phyloP scores from a whole-genome alignment of 2,797 vertebrate genomes.

The Molothrus aeneus region DNA sequence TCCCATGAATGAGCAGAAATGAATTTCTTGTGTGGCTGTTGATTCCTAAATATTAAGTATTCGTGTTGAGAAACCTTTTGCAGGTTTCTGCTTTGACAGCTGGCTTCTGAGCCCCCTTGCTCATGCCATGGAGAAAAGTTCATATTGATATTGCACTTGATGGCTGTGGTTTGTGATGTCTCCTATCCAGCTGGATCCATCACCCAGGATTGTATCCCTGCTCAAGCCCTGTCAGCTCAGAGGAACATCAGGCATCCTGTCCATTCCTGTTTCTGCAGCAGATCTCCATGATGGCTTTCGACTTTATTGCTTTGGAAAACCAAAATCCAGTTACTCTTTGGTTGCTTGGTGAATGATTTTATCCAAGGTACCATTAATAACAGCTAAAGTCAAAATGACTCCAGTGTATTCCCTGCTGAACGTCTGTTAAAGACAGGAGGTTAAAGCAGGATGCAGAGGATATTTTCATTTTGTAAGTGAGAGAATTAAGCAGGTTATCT shows the following conservation, averaged over 20 bases:
- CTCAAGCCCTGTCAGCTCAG: not conserved
- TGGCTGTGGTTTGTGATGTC: not conserved
- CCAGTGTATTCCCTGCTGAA: not conserved
- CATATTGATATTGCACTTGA: not conserved
- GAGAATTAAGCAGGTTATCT: conserved; percentile 18
- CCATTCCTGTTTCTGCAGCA: not conserved
- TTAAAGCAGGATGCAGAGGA: conserved; percentile 5
- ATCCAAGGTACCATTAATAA: conserved; percentile 3
- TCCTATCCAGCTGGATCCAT: not conserved
- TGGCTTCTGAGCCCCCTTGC: not conserved
- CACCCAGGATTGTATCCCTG: not conserved
- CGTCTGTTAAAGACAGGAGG: not conserved
- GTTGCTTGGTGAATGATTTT: conserved; percentile 19
- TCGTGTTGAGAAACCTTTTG: not conserved
- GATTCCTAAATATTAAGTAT: not conserved
- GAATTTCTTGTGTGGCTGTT: not conserved
- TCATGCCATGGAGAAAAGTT: not conserved
- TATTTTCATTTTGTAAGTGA: conserved; percentile 5
- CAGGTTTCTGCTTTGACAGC: not conserved
- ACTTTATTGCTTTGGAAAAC: not conserved
- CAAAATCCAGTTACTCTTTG: conserved; percentile 17
- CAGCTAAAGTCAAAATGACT: conserved; percentile 16
- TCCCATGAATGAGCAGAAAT: not conserved
- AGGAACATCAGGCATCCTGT: not conserved
- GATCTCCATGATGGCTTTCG: not conserved